Evolutionary conservation across 2,888 invertebrate genomes (phyloP).

Genomic region (Aproaerema taeniolella): DNA sequence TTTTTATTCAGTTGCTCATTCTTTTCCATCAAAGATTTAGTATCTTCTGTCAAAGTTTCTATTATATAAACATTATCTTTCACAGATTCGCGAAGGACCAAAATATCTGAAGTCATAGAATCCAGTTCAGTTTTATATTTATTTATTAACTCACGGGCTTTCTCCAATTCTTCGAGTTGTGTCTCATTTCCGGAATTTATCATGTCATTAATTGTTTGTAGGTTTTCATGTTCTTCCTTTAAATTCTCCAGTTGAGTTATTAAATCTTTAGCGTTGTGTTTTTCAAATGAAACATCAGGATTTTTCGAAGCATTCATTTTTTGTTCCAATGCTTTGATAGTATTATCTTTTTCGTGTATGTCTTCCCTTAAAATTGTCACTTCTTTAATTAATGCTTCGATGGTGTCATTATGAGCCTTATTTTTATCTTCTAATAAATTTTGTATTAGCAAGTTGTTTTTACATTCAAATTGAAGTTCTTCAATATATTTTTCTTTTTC

Average conservation of each 20-base stretch:
- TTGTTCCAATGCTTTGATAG: too few species aligned
- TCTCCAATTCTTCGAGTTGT: conserved; percentile 44
- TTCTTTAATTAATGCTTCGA: conserved; percentile 40
- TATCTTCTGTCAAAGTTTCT: conserved; percentile 48
- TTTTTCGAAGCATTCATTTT: too few species aligned
- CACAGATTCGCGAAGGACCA: conserved; percentile 46
- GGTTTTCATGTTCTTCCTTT: conserved; percentile 33
- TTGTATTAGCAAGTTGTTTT: conserved; percentile 35
- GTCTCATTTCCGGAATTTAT: conserved; percentile 47
- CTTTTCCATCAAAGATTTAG: conserved; percentile 41
- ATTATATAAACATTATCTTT: conserved; percentile 44
- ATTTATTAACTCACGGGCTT: conserved; percentile 44
- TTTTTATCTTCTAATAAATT: conserved; percentile 37
- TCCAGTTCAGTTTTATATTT: conserved; percentile 49
- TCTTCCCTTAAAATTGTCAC: conserved; percentile 34
- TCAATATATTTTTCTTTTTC: conserved; percentile 37
- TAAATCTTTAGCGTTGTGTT: not conserved
- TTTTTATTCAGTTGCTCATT: conserved; percentile 44
- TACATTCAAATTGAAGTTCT: conserved; percentile 30
- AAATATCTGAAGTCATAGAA: conserved; percentile 49
- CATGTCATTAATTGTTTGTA: conserved; percentile 43
- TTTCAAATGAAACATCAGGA: too few species aligned
- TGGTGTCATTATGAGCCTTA: conserved; percentile 25
- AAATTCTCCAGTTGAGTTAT: conserved; percentile 26
- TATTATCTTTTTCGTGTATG: conserved; percentile 34